phyloP scores from a whole-genome alignment of 2,888 invertebrate species.

The Luperina testacea region DNA sequence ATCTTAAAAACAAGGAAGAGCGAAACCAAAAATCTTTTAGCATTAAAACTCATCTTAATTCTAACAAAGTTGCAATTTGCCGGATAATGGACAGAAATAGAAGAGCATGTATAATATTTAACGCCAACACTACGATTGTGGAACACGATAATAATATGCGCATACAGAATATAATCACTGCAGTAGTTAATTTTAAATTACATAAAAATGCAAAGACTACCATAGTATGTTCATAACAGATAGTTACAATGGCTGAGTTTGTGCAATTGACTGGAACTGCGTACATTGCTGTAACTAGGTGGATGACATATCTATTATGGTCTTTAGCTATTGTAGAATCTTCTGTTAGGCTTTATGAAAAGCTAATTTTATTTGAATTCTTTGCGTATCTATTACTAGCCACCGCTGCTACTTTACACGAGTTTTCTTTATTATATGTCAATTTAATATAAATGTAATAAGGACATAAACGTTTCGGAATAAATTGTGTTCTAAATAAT shows the following conservation, averaged over 20 bases:
- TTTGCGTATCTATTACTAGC: not conserved
- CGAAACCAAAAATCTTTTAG: not conserved
- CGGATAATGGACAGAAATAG: constrained; percentile 34
- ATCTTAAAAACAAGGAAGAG: constrained; percentile 4
- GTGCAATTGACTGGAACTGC: constrained; percentile 67
- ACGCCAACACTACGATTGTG: constrained; percentile 51
- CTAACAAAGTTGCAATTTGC: constrained; percentile 46
- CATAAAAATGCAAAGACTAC: constrained; percentile 70
- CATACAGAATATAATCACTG: constrained; percentile 66
- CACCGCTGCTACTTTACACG: not conserved
- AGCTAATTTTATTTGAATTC: not conserved
- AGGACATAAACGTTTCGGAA: not conserved
- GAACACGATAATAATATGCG: constrained; percentile 63
- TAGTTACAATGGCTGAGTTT: constrained; percentile 65
- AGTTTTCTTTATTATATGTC: not conserved
- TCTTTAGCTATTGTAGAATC: not conserved
- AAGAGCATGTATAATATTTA: constrained; percentile 28
- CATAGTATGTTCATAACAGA: constrained; percentile 51
- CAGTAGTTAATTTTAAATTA: constrained; percentile 73
- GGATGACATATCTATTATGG: constrained; percentile 25
- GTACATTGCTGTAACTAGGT: constrained; percentile 24
- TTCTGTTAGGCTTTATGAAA: not conserved
- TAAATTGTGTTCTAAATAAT: not conserved
- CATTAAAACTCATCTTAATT: constrained; percentile 31
- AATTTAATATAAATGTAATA: not conserved